phyloP scores from a whole-genome alignment of 2,888 invertebrate genomes.

The Callyntrura guangdongensis region DNA sequence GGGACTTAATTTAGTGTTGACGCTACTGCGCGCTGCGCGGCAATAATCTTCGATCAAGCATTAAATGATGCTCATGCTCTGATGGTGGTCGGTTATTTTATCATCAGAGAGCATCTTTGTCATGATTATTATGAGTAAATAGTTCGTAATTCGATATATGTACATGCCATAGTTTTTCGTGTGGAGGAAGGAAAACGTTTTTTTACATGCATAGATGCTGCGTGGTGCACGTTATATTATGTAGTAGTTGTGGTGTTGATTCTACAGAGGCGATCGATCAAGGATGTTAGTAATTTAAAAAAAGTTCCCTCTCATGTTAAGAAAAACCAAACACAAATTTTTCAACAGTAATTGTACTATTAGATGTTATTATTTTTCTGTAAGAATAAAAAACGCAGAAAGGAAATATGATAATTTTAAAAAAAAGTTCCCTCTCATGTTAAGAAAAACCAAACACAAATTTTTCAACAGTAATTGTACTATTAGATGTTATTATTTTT shows the following conservation, averaged over 20 bases:
- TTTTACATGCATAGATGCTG: not conserved
- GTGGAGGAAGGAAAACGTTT: conserved; percentile 21
- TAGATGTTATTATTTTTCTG: not conserved
- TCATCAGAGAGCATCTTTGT: conserved; percentile 48
- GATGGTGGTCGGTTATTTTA: conserved; percentile 56
- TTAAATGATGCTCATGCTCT: conserved; percentile 27
- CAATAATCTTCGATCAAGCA: not conserved
- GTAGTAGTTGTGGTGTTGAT: not conserved
- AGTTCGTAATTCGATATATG: conserved; percentile 48
- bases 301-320: not conserved
- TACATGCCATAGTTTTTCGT: not conserved
- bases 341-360: conserved; percentile 1
- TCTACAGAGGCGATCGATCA: conserved; percentile 18
- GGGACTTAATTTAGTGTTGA: not conserved
- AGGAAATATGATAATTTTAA: not conserved
- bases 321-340: not conserved
- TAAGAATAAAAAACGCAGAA: not conserved
- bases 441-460: not conserved
- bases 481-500: not conserved
- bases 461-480: conserved; percentile 1
- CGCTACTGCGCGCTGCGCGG: not conserved
- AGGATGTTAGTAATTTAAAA: conserved; percentile 31
- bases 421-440: not conserved
- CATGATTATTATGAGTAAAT: conserved; percentile 48
- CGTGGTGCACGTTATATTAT: not conserved